Evolutionary conservation across 2,888 invertebrate genomes (phyloP), one percentile per base, ranked within the genome.

Genomic region (Acleris literana): DNA sequence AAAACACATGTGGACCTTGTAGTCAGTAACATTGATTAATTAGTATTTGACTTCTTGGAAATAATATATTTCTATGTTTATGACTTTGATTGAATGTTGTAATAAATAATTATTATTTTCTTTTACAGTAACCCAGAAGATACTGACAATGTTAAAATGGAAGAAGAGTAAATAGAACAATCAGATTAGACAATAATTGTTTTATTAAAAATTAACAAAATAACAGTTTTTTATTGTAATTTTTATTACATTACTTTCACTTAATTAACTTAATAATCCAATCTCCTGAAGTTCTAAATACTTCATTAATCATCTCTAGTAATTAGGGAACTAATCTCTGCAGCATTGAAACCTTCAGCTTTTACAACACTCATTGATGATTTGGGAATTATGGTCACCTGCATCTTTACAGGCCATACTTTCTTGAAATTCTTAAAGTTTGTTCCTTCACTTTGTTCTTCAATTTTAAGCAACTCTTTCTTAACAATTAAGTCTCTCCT

Each of bases 361-460:
- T 68, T 71, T n/a, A 73, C 68, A 61, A 76, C 66, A 58, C 59
- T 76, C 74, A 77, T 80, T 29, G 79, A 77, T 66, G 82, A 76
- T 56, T 75, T 79, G 16, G 83, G 77, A 69, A 84, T 79, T 46
- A 85, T 68, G 69, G 82, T 84, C 16, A 84, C 75, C 69, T 87
- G 86, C 80, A 82, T 85, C 74, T 85, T 90, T 7, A 89, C 52
- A 68, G 92, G 92, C 92, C 92, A 92, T 18, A 92, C 86, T 70
- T 92, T 92, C 75, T 90, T 90, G 68, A 92, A 92, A 69, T 84
- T 92, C 68, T 92, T 92, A 73, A 91, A 92, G 74, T 92, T 92
- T 65, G 79, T 86, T 0, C 80, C 66, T 64, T 53, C 63, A 63
- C 76, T 72, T 63, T 69, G 70, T 61, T 73, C 76, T 52, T 77